phyloP scores from a whole-genome alignment of 2,888 invertebrate genomes.

The Thumatha senex region DNA sequence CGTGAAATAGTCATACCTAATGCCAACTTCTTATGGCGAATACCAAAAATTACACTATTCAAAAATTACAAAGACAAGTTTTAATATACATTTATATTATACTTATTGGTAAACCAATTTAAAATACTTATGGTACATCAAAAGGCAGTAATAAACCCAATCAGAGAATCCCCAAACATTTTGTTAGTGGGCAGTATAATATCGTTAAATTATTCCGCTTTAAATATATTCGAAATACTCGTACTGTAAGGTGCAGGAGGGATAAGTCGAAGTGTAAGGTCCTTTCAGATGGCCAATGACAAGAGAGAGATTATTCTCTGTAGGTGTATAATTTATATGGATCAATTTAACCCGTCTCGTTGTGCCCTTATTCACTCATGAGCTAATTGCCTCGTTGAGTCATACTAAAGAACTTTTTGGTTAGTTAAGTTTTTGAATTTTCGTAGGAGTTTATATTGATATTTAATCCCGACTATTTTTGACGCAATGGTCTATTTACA shows the following conservation, averaged over 20 bases:
- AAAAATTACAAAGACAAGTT: too few relatives aligned
- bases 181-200: conserved; percentile 44
- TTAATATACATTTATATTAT: too few relatives aligned
- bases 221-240: conserved; percentile 47
- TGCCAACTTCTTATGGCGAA: too few relatives aligned
- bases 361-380: not conserved
- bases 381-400: not conserved
- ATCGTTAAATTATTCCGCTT: conserved; percentile 61
- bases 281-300: conserved; percentile 20
- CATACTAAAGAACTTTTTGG: not conserved
- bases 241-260: conserved; percentile 40
- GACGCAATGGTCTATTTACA: too few relatives aligned
- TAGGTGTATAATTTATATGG: not conserved
- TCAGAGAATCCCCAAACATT: conserved; percentile 44
- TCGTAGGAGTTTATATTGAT: not conserved
- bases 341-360: not conserved
- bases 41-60: too few relatives aligned
- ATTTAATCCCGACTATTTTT: too few relatives aligned
- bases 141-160: conserved; percentile 34
- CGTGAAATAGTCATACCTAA: too few relatives aligned
- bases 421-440: too few relatives aligned
- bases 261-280: conserved; percentile 21
- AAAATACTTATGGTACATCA: too few relatives aligned
- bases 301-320: not conserved
- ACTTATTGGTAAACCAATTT: too few relatives aligned